Percentiles rank a stretch among this genome's conserved stretches.
Conservation (phyloP, 2,113 vertebrate species). For the Lutjanus erythropterus region DNA sequence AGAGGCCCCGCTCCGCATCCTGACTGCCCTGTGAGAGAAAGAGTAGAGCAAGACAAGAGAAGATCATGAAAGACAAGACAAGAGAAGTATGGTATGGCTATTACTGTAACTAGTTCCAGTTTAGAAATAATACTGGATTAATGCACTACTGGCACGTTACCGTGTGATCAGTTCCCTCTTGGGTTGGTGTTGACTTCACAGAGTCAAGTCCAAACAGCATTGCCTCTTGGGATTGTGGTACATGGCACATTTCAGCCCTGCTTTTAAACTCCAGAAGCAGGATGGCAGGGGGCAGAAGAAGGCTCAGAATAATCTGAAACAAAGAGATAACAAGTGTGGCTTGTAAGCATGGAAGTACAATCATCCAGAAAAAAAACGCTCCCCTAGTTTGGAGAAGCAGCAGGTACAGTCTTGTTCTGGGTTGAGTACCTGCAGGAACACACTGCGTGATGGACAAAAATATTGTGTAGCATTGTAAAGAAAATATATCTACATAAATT, state of each 20-base stretch:
- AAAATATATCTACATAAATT: no score
- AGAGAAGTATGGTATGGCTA: neutral
- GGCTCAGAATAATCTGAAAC: constrained; percentile 91
- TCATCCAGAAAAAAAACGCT: neutral
- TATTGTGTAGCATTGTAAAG: no score
- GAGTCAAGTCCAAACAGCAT: constrained; percentile 88
- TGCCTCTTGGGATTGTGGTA: constrained; percentile 92
- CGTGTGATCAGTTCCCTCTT: constrained; percentile 52
- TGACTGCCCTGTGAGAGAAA: constrained; percentile 35
- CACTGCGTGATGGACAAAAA: no score
- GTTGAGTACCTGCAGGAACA: no score
- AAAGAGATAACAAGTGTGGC: neutral
- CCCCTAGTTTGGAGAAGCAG: no score
- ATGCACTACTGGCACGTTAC: constrained; percentile 40
- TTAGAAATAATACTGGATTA: neutral
- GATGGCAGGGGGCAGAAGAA: constrained; percentile 93
- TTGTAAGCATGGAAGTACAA: neutral
- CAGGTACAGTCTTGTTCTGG: no score
- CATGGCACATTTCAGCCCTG: constrained; percentile 97
- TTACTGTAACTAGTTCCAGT: neutral
- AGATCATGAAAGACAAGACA: neutral
- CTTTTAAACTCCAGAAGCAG: constrained; percentile 96
- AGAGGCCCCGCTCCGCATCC: constrained; percentile 87
- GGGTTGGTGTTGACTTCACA: constrained; percentile 74
- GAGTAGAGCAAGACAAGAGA: neutral